Evolutionary conservation across 2,113 vertebrate genomes (phyloP).

Genomic region (Rattus norvegicus): GRCr8 NC_086033.1:15215001-15215500

Average conservation of each 20-base stretch:
- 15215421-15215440: not conserved
- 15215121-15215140: not conserved
- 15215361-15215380: constrained; percentile 40
- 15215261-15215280: constrained; percentile 47
- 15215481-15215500: fast-evolving
- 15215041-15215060: not conserved
- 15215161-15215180: constrained; percentile 53
- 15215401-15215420: not conserved
- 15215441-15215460: not conserved
- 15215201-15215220: constrained; percentile 69
- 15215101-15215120: constrained; percentile 26
- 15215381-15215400: not conserved
- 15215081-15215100: not conserved
- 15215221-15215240: constrained; percentile 63
- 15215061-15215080: not conserved
- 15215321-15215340: not conserved
- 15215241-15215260: constrained; percentile 60
- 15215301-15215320: constrained; percentile 47
- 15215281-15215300: constrained; percentile 40
- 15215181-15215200: constrained; percentile 61
- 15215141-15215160: constrained; percentile 12
- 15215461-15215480: not conserved
- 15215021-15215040: not conserved
- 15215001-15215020: not conserved
- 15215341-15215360: constrained; percentile 24